Evolutionary conservation across 2,797 vertebrate genomes (phyloP), one percentile per base, ranked within the genome.

Genomic region (Crocidura indochinensis): DNA sequence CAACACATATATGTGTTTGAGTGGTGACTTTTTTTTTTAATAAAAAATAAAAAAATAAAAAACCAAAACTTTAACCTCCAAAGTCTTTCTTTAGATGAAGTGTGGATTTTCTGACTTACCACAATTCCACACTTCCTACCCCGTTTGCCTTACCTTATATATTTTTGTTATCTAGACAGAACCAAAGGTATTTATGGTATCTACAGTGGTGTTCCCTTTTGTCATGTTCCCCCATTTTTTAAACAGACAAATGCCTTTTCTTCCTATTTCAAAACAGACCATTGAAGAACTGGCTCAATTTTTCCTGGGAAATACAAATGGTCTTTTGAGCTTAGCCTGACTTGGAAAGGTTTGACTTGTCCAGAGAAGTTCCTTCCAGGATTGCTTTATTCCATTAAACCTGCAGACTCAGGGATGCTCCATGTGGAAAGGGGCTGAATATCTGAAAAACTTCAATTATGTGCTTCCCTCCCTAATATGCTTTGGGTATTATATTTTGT

Each of bases 281-380:
- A 47, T 14, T 53, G 47, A 77, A 89, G 53, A 31, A 47, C 31
- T 46, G 20, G 27, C 27, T 83, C 60, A 38, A 0, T 60, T 78
- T 78, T 82, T 73, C 51, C 64, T 76, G n/a, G 80, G 53, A 84
- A 85, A 84, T 65, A 65, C 1, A n/a, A 92, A 22, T 53, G 67
- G 10, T 24, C 92, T 24, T 9, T 67, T 67, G n/a, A 92, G 6
- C 38, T 84, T 56, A 26, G 44, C 82, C 20, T 26, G 8, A 71
- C 77, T 80, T 76, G 56, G 72, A 88, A 83, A 15, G 56, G 3
- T 68, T 67, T 29, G 0, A 2, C 22, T 49, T 20, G 29, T 81
- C 67, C 29, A 24, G 69, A 47, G 27, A 47, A 49, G 47, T 74
- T 46, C 10, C 22, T 87, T 51, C 65, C 22, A 56, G 26, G 15